These are phyloP conservation scores for Nematolebias whitei DNA, from an alignment of 2,113 vertebrate species.

Conservation along the genomic window DNA sequence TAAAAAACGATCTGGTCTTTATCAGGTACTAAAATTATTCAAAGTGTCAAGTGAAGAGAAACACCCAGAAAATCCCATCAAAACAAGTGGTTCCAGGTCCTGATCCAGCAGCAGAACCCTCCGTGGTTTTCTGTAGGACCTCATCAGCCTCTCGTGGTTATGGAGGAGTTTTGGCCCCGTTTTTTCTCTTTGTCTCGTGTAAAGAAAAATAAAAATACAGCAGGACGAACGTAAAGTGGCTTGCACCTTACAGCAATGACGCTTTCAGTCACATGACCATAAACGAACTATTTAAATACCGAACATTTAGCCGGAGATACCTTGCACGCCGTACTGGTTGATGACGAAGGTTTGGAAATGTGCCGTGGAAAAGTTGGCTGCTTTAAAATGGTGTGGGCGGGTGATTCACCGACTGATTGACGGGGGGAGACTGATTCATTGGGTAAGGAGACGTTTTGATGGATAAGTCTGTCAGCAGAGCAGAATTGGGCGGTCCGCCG, in stretches of 20 bases:
- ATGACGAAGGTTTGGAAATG: conserved; percentile 39
- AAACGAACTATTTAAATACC: conserved; percentile 29
- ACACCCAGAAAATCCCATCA: too few species aligned
- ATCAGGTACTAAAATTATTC: too few species aligned
- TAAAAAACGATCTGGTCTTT: too few species aligned
- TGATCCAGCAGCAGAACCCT: too few species aligned
- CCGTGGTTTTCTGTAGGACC: too few species aligned
- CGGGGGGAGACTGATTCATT: conserved; percentile 59
- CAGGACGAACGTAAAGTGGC: not conserved
- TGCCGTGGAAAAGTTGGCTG: conserved; percentile 26
- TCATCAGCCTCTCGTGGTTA: too few species aligned
- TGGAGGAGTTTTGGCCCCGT: too few species aligned
- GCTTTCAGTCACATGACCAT: not conserved
- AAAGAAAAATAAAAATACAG: conserved; percentile 1
- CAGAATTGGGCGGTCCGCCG: conserved; percentile 26
- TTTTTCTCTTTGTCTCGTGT: not conserved
- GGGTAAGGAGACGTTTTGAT: conserved; percentile 16
- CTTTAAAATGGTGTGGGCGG: conserved; percentile 48
- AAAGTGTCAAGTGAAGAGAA: too few species aligned
- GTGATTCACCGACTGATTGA: conserved; percentile 61
- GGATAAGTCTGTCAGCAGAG: conserved; percentile 37
- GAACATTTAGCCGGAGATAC: conserved; percentile 13
- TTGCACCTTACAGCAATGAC: not conserved
- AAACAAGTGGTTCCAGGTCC: too few species aligned
- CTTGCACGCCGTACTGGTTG: conserved; percentile 16